These are phyloP conservation scores for Lissocephala sabroskyi DNA, from an alignment of 2,888 invertebrate genomes.

Conservation along the genomic window DNA sequence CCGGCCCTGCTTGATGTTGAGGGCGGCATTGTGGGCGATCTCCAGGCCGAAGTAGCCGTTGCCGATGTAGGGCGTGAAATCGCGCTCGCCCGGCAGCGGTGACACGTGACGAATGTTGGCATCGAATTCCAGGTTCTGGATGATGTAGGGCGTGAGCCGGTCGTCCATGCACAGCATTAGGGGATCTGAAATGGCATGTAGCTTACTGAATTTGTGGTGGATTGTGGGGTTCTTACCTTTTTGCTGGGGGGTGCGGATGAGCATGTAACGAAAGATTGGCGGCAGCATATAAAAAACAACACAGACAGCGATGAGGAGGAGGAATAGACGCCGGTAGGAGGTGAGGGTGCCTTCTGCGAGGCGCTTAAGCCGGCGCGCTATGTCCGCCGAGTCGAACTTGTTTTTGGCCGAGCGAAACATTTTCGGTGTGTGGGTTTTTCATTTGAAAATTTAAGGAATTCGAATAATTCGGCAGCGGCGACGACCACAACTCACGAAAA, in stretches of 20 bases:
- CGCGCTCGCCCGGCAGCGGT: slow-evolving; percentile 74
- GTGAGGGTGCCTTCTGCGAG: slow-evolving; percentile 66
- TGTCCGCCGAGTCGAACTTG: slow-evolving; percentile 69
- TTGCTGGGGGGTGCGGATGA: too few species aligned
- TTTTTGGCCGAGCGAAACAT: slow-evolving; percentile 70
- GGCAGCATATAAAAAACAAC: slow-evolving; percentile 80
- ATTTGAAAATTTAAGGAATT: too few species aligned
- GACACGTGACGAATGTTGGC: slow-evolving; percentile 79
- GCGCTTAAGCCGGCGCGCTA: slow-evolving; percentile 66
- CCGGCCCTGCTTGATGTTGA: slow-evolving; percentile 80
- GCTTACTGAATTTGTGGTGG: neutral
- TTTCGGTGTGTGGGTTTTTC: slow-evolving; percentile 9
- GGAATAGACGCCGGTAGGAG: slow-evolving; percentile 70
- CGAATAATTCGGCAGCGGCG: too few species aligned
- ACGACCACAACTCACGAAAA: neutral
- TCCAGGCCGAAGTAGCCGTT: slow-evolving; percentile 82
- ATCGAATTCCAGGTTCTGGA: slow-evolving; percentile 78
- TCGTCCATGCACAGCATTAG: slow-evolving; percentile 80
- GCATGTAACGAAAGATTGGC: slow-evolving; percentile 77
- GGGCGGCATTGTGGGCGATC: slow-evolving; percentile 76
- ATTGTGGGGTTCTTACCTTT: slow-evolving; percentile 50
- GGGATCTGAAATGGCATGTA: slow-evolving; percentile 55
- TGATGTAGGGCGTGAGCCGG: slow-evolving; percentile 77
- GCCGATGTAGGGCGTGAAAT: slow-evolving; percentile 82
- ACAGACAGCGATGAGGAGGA: slow-evolving; percentile 74